A percentile compares a stretch with the other conserved stretches of the same genome.
Conservation (phyloP, 2,113 vertebrate species). For the Oostethus manadensis region DNA sequence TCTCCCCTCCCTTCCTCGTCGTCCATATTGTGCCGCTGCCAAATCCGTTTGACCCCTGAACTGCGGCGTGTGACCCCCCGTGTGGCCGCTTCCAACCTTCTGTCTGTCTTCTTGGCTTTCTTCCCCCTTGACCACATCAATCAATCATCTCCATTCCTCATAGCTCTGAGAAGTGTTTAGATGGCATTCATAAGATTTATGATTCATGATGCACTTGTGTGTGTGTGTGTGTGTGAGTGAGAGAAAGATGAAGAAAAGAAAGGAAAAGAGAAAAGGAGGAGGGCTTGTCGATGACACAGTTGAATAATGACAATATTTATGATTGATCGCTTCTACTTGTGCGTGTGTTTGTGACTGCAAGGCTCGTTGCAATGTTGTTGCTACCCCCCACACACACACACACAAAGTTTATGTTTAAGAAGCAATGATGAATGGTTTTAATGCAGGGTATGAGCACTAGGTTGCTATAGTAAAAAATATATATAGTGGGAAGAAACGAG, state of each 20-base stretch:
- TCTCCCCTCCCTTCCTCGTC: conserved; percentile 33
- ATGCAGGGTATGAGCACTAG: conserved; percentile 57
- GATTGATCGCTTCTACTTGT: conserved; percentile 70
- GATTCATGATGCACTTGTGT: conserved; percentile 58
- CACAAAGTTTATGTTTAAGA: conserved; percentile 67
- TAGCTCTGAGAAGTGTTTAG: conserved; percentile 63
- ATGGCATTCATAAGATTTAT: conserved; percentile 73
- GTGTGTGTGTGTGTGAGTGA: conserved; percentile 3
- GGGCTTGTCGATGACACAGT: conserved; percentile 69
- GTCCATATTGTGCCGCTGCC: conserved; percentile 55
- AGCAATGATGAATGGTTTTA: conserved; percentile 70
- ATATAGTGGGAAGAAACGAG: conserved; percentile 21
- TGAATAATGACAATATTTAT: conserved; percentile 71
- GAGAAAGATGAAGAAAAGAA: conserved; percentile 25
- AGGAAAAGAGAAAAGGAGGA: conserved; percentile 30
- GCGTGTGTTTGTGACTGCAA: conserved; percentile 32
- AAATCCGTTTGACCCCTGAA: conserved; percentile 61
- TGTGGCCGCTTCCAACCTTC: conserved; percentile 53
- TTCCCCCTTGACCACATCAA: conserved; percentile 46
- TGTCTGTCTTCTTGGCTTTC: conserved; percentile 58
- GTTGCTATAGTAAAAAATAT: conserved; percentile 37
- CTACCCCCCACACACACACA: conserved; percentile 7
- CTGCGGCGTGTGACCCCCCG: conserved; percentile 43
- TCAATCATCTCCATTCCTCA: conserved; percentile 64
- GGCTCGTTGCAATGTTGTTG: conserved; percentile 7